Base-by-base conservation (phyloP, 2,113 vertebrate genomes). In the Ursus arctos region DNA sequence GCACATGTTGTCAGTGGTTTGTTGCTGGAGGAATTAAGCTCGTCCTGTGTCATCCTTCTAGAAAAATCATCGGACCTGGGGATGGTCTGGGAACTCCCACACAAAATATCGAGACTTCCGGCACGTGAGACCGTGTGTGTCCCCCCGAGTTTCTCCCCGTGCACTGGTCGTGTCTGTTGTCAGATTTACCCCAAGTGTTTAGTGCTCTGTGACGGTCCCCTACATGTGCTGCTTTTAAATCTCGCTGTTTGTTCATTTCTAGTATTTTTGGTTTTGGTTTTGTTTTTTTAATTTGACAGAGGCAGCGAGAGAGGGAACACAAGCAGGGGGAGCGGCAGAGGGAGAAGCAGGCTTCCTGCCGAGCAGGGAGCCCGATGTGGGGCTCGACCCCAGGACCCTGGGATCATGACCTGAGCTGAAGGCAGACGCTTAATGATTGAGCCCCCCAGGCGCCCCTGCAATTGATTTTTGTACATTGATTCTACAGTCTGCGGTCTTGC, bases 31-130 rank as follows among this genome's bases (percentile, higher is more conserved):
- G 49, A 8, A 18, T 36, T 8, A 40, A 26, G 28, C 1, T 6
- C 3, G 1, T 13, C 13, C 9, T 1, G 1, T 1, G 1, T n/a
- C 53, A 76, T 2, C 40, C 71, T 59, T 21, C 55, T 49, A 53
- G 88, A n/a, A 79, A 61, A 33, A 63, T n/a, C 88, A 18, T 4
- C 0, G 0, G 57, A 1, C 55, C 71, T 2, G 0, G 13, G 36
- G 71, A 22, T 49, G 88, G 40, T 49, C 71, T 61, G 71, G 55
- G 33, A 43, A 47, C 71, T 33, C 4, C 0, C 2, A 4, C 53
- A 33, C 7, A 22, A 26, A 24, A 43, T 3, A 2, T 19, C 2
- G 9, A 49, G 57, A 26, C 57, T 18, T 18, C 40, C 0, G 19
- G 22, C 13, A 9, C 4, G 4, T 1, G n/a, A 31, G 11, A 6